Evolutionary conservation across 2,888 invertebrate genomes (phyloP).

Genomic region (Tetanocera ferruginea): DNA sequence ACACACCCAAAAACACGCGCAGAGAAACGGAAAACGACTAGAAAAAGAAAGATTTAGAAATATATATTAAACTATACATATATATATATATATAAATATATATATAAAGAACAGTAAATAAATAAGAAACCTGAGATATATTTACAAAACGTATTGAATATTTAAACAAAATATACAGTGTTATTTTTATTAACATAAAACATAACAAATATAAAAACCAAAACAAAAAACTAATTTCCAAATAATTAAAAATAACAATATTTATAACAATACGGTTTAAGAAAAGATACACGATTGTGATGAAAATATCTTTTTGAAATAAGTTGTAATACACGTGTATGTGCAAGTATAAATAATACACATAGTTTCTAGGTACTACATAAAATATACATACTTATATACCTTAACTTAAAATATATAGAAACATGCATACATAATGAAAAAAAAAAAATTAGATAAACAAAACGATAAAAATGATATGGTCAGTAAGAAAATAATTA

Average conservation of each 20-base stretch:
- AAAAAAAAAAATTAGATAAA: not conserved
- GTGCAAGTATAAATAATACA: slow-evolving; percentile 17
- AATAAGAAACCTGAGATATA: slow-evolving; percentile 41
- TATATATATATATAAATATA: slow-evolving; percentile 18
- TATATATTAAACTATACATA: slow-evolving; percentile 4
- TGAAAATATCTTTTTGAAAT: slow-evolving; percentile 47
- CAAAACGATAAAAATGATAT: not conserved
- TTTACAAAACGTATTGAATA: slow-evolving; percentile 40
- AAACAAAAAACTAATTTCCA: not conserved
- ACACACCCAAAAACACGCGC: too few species aligned
- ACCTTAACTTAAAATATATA: slow-evolving; percentile 14
- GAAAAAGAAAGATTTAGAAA: not conserved
- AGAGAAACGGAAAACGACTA: not conserved
- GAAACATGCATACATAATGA: not conserved
- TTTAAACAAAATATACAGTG: slow-evolving; percentile 43
- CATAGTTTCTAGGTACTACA: slow-evolving; percentile 16
- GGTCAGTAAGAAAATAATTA: not conserved
- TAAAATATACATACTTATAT: slow-evolving; percentile 37
- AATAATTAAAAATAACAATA: slow-evolving; percentile 6
- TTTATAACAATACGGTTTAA: slow-evolving; percentile 1
- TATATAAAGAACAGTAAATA: slow-evolving; percentile 22
- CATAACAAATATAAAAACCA: slow-evolving; percentile 4
- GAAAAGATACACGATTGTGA: slow-evolving; percentile 47
- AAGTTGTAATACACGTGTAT: slow-evolving; percentile 35
- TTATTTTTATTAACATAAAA: slow-evolving; percentile 40